phyloP scores from a whole-genome alignment of 92 coral and sea anemone species.

The Parazoanthus swiftii region DNA sequence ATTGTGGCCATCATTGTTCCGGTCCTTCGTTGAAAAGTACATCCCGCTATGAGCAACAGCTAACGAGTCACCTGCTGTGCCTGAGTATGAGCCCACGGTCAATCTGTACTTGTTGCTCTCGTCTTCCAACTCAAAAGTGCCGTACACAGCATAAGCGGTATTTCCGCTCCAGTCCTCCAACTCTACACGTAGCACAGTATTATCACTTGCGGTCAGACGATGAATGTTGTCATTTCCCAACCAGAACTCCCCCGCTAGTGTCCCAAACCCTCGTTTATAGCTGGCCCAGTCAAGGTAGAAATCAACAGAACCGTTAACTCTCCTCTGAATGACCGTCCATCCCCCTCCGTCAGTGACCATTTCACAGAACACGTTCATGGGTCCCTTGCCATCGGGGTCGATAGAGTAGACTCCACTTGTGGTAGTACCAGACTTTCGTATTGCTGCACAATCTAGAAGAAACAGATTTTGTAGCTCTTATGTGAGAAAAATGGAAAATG shows the following conservation, averaged over 20 bases:
- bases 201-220: not conserved
- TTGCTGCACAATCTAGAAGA: not conserved
- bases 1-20: not conserved
- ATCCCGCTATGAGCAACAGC: not conserved
- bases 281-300: not conserved
- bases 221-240: not conserved
- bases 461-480: too few species aligned
- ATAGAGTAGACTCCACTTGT: not conserved
- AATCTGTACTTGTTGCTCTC: not conserved
- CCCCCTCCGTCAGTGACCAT: not conserved
- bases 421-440: not conserved
- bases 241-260: not conserved
- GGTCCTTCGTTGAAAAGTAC: not conserved
- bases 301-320: not conserved
- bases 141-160: not conserved
- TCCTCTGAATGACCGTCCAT: not conserved
- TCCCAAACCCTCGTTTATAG: not conserved
- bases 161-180: not conserved
- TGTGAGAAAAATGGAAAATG: too few species aligned
- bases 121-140: not conserved
- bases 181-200: not conserved
- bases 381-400: not conserved
- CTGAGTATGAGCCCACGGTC: not conserved
- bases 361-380: not conserved
- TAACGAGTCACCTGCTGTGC: conserved; percentile 19